Conservation (phyloP, 2,888 invertebrate genomes). For the Chalcis sispes region DNA sequence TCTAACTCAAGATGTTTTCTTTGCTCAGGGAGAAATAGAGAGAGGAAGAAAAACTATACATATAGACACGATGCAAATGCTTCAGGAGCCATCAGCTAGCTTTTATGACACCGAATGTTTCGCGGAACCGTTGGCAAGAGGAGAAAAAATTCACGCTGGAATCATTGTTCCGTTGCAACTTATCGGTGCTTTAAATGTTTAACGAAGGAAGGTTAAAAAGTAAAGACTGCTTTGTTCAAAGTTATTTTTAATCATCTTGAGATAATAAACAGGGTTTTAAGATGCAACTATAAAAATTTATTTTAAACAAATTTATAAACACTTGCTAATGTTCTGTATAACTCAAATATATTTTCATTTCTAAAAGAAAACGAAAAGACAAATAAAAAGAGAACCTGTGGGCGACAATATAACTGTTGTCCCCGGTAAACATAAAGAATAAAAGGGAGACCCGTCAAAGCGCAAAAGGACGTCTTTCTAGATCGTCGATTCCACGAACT, state of each 20-base stretch:
- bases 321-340: too few species aligned
- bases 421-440: constrained; percentile 30
- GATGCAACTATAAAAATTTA: too few species aligned
- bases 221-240: too few species aligned
- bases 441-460: constrained; percentile 31
- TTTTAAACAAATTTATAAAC: too few species aligned
- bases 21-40: neutral
- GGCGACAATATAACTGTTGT: constrained; percentile 38
- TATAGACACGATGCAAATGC: constrained; percentile 22
- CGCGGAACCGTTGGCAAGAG: neutral
- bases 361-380: too few species aligned
- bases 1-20: constrained; percentile 15
- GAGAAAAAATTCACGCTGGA: neutral
- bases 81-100: neutral
- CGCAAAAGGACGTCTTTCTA: constrained; percentile 35
- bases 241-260: too few species aligned
- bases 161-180: too few species aligned
- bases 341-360: too few species aligned
- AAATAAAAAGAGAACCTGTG: neutral
- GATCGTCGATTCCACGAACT: constrained; percentile 39
- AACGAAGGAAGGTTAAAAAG: too few species aligned
- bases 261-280: too few species aligned
- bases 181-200: too few species aligned
- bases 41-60: neutral
- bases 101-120: neutral